Evolutionary conservation across 1,140 invertebrate genomes (phyloP).

Genomic region (Neodiprion lecontei): DNA sequence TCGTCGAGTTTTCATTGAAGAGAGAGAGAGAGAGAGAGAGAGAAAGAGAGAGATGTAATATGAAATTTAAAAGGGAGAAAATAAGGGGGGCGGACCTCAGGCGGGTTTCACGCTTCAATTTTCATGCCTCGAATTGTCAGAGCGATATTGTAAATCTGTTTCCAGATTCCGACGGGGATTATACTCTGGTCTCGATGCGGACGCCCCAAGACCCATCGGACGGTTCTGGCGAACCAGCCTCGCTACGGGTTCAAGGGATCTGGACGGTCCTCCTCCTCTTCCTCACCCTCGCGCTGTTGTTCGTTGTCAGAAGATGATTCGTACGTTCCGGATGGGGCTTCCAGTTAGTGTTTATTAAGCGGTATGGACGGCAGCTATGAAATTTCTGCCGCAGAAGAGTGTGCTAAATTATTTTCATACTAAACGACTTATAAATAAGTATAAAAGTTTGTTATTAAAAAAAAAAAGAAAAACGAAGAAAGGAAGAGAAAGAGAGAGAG

Average conservation of each 20-base stretch:
- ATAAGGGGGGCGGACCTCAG: background rate
- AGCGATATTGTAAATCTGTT: conserved; percentile 32
- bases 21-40: background rate
- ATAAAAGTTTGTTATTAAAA: conserved; percentile 24
- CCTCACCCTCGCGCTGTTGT: conserved; percentile 41
- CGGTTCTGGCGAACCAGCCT: conserved; percentile 20
- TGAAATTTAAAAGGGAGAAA: background rate
- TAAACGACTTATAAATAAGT: conserved; percentile 29
- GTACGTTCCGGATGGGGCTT: conserved; percentile 49
- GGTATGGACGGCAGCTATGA: conserved; percentile 30
- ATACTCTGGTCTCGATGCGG: conserved; percentile 41
- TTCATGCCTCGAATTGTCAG: conserved; percentile 18
- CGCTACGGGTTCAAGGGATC: conserved; percentile 25
- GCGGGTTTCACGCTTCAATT: conserved; percentile 8
- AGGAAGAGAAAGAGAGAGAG: conserved; percentile 10
- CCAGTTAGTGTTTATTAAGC: conserved; percentile 52
- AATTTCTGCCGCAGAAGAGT: conserved; percentile 18
- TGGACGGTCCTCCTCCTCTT: conserved; percentile 38
- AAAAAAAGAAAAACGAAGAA: background rate
- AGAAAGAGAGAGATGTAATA: conserved; percentile 13
- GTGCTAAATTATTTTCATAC: conserved; percentile 57
- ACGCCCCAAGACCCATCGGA: conserved; percentile 29
- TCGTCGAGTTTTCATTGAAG: background rate
- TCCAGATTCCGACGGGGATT: conserved; percentile 48
- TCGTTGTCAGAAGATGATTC: conserved; percentile 51